Base-by-base conservation (phyloP, 2,888 invertebrate species). In the Acleris literana region DNA sequence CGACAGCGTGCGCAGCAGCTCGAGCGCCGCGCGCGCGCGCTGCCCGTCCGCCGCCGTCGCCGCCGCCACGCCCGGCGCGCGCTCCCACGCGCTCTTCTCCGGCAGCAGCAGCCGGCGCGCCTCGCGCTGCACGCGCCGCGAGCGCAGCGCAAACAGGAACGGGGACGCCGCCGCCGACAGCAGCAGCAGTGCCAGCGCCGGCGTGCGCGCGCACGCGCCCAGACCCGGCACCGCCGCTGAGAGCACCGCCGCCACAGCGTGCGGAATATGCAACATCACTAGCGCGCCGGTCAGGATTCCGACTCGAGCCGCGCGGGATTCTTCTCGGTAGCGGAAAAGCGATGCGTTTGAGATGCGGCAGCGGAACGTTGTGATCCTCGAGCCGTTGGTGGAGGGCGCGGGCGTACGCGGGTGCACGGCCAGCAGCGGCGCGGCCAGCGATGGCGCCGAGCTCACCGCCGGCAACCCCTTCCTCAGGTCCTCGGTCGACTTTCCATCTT, bases 241-340 rank as follows among this genome's bases (percentile, higher is more conserved):
- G 16, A 90, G 71, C 43, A 88, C 83, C 9, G 85, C 85, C 16
- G 77, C 76, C 68, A 85, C 84, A 54, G 88, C 93, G 70, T 96
- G 95, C 33, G 96, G 95, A 70, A 96, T 94, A 57, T 96, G 95
- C 46, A 96, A 93, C 79, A 96, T 94, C 70, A 97, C 96, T 70
- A 96, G 85, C 56, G 95, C 95, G 79, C 97, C 97, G 52, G 92
- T 91, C 69, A 92, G 76, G 44, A 92, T 80, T 59, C 92, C 92
- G 60, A 98, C 97, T 72, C 97, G 95, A 9, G 97, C 98, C 2
- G 98, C 97, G 71, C 97, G 94, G 73, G 97, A 96, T 88, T 98
- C 98, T 82, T 98, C 98, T 62, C 97, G 94, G 82, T 97, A 97
- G 78, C 96, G 94, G 87, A 97, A 97, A 69, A 97, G 93, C 54